Evolutionary conservation across 2,888 invertebrate genomes (phyloP), one percentile per base, ranked within the genome.

Genomic region (Rhogogaster chlorosoma): DNA sequence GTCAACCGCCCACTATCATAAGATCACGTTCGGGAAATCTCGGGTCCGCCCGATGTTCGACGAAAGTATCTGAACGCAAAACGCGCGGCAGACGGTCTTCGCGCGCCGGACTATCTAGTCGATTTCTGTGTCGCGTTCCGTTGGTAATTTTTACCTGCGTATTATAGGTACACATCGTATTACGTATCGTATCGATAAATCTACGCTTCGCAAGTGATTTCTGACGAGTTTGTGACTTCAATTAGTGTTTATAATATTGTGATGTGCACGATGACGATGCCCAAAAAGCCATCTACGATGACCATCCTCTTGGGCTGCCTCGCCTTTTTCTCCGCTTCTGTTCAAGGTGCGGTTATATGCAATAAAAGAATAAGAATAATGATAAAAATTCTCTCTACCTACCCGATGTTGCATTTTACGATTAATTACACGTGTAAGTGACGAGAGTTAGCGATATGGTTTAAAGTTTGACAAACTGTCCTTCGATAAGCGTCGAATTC

Each of bases 41-140:
- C 91, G 90, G 90, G 86, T 83, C 71, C 29, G 45, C n/a, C 88
- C 92, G 92, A 92, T 86, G 88, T 88, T 89, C 87, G 90, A 90
- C 92, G 92, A 92, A 92, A 29, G 4, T 36, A 61, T 83, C 73
- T 36, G 85, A 83, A 86, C 87, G 85, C 85, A 78, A 88, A 89
- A 88, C 90, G 90, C 91, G 92, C 92, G 92, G 88, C 92, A 92
- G 92, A 92, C 92, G 89, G 92, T 92, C 90, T 91, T 92, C 89
- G 91, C 92, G 92, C 92, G 92, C 89, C 92, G 91, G 92, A 89
- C 91, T 90, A 90, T 89, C 90, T 87, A 89, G 92, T 92, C 89
- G 90, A 87, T 87, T 85, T 85, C 84, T 85, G 86, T 86, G 86
- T 86, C 86, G 86, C 70, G 85, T 64, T 67, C 64, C 83, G 53